These are phyloP conservation scores for Micronisus gabar DNA, from an alignment of 2,113 vertebrate genomes.

Conservation along the genomic window DNA sequence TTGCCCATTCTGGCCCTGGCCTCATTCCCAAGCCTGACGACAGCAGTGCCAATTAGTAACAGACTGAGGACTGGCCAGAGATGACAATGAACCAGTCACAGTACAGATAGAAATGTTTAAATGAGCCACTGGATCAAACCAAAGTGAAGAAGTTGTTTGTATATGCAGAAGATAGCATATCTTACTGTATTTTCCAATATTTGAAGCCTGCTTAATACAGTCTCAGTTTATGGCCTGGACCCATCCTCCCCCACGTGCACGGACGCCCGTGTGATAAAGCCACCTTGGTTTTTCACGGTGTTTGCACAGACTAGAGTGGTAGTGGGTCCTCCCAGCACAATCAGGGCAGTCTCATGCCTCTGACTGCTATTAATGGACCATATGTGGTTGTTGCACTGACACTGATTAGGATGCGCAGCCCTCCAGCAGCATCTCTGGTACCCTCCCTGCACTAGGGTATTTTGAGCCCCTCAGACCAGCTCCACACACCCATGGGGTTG, in stretches of 20 bases:
- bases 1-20: slow-evolving; percentile 8
- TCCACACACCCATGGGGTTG: accelerated
- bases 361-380: accelerated
- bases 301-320: neutral
- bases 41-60: slow-evolving; percentile 6
- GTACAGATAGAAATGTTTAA: neutral
- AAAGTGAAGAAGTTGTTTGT: neutral
- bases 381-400: neutral
- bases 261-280: neutral
- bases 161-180: neutral
- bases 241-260: accelerated
- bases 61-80: slow-evolving; percentile 24
- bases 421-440: neutral
- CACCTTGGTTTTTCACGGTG: neutral
- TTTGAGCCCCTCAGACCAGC: accelerated
- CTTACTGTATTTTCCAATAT: neutral
- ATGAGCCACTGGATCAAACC: neutral
- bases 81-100: neutral
- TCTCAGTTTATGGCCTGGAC: neutral
- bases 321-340: neutral
- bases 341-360: accelerated
- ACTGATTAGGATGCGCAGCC: accelerated
- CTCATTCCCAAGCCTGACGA: slow-evolving; percentile 9
- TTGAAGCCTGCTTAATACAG: neutral
- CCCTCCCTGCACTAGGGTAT: accelerated